Evolutionary conservation across 2,888 invertebrate species (phyloP), one percentile per base, ranked within the genome.

Genomic region (Itoplectis maculator): DNA sequence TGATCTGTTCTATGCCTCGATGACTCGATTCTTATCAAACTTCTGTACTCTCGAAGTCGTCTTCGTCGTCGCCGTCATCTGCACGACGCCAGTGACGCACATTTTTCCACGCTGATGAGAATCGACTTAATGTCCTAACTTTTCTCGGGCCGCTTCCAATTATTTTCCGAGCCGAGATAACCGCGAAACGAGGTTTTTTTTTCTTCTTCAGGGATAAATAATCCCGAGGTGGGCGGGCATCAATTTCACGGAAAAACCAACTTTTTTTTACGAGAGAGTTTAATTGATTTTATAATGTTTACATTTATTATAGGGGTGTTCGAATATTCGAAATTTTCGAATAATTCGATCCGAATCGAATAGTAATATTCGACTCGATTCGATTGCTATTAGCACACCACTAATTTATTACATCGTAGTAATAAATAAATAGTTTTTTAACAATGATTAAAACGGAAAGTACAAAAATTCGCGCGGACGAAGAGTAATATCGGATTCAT

Each of bases 11-110:
- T 66, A 35, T 47, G 59, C 47, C 45, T 56, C 76, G 76, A 54
- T 37, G 40, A 56, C 69, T 70, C 56, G 74, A 82, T 78, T 20
- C 56, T 70, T 78, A 70, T 74, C 69, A 78, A 82, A 79, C 45
- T 63, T 66, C 56, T 35, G 65, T 65, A 42, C 37, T 74, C 47
- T 40, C 40, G 42, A 45, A 56, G 47, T 35, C 49, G 15, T 54
- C 69, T 56, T 47, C 20, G n/a, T n/a, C n/a, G n/a, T n/a, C n/a
- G n/a, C n/a, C n/a, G n/a, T n/a, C n/a, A n/a, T n/a, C n/a, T n/a
- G n/a, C n/a, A n/a, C n/a, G n/a, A n/a, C 9, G 47, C 56, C n/a
- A 18, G 51, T 47, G n/a, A 23, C 37, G 68, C 63, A 37, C n/a
- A 65, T 68, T 68, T 65, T 20, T 51, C 40, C 18, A 59, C 40